Evolutionary conservation across 1,140 invertebrate genomes (phyloP).

Genomic region (Prorops nasuta): DNA sequence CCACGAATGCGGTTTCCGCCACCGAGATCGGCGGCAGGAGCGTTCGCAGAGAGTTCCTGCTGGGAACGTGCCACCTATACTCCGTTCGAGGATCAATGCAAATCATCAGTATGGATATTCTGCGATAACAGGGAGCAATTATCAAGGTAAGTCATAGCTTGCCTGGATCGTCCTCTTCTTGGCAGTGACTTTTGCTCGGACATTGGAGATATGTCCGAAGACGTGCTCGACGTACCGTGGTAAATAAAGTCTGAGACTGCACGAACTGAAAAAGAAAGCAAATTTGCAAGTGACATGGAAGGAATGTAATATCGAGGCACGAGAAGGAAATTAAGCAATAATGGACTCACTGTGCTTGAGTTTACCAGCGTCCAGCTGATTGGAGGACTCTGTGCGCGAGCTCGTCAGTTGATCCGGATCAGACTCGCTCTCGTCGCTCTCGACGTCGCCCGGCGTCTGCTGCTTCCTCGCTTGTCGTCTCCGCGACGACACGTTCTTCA

Average conservation of each 20-base stretch:
- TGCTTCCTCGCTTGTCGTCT: constrained; percentile 58
- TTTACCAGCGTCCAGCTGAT: constrained; percentile 69
- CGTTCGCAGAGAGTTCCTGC: constrained; percentile 61
- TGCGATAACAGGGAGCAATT: no score
- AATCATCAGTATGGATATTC: no score
- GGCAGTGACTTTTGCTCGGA: constrained; percentile 75
- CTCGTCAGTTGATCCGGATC: constrained; percentile 73
- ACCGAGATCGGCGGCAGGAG: constrained; percentile 63
- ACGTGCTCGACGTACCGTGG: constrained; percentile 74
- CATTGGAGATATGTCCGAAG: constrained; percentile 75
- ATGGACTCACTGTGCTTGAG: constrained; percentile 68
- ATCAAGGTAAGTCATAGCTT: constrained; percentile 26
- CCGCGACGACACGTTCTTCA: constrained; percentile 56
- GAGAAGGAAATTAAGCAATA: no score
- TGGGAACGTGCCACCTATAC: constrained; percentile 64
- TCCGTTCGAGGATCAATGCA: constrained; percentile 25
- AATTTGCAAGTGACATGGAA: neutral
- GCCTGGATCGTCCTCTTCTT: constrained; percentile 68
- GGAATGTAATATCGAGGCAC: no score
- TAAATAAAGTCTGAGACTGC: constrained; percentile 69
- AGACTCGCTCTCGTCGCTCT: constrained; percentile 74
- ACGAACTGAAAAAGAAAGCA: constrained; percentile 40
- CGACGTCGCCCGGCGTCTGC: constrained; percentile 63
- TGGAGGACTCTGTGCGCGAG: constrained; percentile 73
- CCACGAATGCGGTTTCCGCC: constrained; percentile 62